phyloP scores from a whole-genome alignment of 2,888 invertebrate species.

The Julus scandinavius region DNA sequence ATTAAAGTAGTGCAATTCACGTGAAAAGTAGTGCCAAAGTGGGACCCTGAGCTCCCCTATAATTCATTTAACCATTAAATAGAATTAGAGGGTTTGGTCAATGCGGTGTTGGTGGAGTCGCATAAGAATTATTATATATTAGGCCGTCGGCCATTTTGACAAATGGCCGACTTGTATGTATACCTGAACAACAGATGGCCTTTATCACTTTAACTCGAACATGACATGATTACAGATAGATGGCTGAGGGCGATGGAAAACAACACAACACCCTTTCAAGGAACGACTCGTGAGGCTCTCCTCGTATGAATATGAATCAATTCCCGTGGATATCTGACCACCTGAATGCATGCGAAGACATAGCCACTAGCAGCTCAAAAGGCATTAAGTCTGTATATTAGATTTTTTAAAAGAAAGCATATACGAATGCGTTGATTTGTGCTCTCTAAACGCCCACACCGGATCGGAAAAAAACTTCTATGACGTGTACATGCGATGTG shows the following conservation, averaged over 20 bases:
- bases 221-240: constrained; percentile 39
- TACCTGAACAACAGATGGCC: constrained; percentile 39
- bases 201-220: constrained; percentile 39
- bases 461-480: background rate
- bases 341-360: constrained; percentile 33
- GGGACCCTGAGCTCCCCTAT: constrained; percentile 29
- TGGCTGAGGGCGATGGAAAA: background rate
- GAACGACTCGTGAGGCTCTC: constrained; percentile 24
- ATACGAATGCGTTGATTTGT: constrained; percentile 13
- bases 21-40: background rate
- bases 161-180: background rate
- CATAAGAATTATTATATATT: constrained; percentile 16
- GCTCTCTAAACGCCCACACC: background rate
- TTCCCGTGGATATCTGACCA: constrained; percentile 29
- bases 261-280: constrained; percentile 32
- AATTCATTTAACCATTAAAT: constrained; percentile 32
- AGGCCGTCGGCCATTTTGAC: constrained; percentile 34
- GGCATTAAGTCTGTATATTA: background rate
- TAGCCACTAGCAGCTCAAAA: background rate
- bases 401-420: background rate
- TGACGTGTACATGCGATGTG: background rate
- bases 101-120: constrained; percentile 27
- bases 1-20: background rate
- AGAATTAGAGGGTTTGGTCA: constrained; percentile 30
- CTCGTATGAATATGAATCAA: constrained; percentile 35